These are phyloP conservation scores for Darwinula stevensoni DNA, from an alignment of 2,888 invertebrate genomes.

Conservation along the genomic window DNA sequence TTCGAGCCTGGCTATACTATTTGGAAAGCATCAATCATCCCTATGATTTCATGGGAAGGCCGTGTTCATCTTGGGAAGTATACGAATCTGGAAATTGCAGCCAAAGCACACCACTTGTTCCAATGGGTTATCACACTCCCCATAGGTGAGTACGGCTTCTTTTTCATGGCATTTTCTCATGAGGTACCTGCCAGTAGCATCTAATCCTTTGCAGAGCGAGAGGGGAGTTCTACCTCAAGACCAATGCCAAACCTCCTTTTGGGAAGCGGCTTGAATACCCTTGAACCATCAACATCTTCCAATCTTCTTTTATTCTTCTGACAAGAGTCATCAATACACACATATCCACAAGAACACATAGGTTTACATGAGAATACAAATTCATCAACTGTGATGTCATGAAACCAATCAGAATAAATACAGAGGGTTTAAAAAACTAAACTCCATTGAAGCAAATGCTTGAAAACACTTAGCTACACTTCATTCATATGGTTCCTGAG, in stretches of 20 bases:
- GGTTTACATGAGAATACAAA: too few relatives aligned
- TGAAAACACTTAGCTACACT: too few relatives aligned
- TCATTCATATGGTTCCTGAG: too few relatives aligned
- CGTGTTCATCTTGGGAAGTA: not conserved
- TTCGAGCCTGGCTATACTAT: not conserved
- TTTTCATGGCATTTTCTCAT: not conserved
- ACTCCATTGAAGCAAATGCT: too few relatives aligned
- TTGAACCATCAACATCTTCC: not conserved
- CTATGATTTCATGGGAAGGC: not conserved
- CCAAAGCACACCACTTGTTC: not conserved
- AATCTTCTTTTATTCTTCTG: conserved; percentile 1
- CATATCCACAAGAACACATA: too few relatives aligned
- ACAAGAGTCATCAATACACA: not conserved
- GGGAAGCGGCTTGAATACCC: not conserved
- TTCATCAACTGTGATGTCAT: too few relatives aligned
- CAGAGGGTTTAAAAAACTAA: too few relatives aligned
- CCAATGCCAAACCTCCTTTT: not conserved
- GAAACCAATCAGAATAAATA: too few relatives aligned
- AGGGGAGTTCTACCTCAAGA: not conserved
- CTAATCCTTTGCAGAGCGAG: not conserved
- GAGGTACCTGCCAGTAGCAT: not conserved
- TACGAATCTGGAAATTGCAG: not conserved
- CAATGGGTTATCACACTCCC: not conserved
- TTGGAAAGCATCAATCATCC: conserved; percentile 1
- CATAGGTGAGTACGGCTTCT: not conserved